phyloP scores from a whole-genome alignment of 2,888 invertebrate genomes.

The Philhelius pedissequus region DNA sequence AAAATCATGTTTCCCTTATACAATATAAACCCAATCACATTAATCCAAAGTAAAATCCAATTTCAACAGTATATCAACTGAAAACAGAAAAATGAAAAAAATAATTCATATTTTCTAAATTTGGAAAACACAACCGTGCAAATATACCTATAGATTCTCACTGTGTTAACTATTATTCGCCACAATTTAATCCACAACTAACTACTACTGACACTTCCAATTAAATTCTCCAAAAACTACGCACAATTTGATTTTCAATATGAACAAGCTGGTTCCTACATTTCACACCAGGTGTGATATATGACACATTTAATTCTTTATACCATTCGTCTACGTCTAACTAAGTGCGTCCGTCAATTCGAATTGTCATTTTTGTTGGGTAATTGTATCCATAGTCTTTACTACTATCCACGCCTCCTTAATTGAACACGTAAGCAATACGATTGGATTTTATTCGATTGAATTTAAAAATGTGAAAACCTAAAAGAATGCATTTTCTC shows the following conservation, averaged over 20 bases:
- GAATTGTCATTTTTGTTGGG: not conserved
- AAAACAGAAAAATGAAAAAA: not conserved
- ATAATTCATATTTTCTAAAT: slow-evolving; percentile 63
- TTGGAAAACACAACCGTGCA: slow-evolving; percentile 27
- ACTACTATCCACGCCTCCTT: slow-evolving; percentile 43
- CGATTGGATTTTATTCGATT: not conserved
- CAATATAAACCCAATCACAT: slow-evolving; percentile 1
- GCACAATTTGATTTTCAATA: not conserved
- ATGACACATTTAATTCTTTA: slow-evolving; percentile 62
- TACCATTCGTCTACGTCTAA: slow-evolving; percentile 29
- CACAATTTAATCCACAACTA: slow-evolving; percentile 42
- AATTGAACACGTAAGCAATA: slow-evolving; percentile 30
- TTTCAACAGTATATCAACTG: not conserved
- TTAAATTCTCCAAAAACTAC: slow-evolving; percentile 58
- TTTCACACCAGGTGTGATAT: slow-evolving; percentile 61
- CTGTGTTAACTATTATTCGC: slow-evolving; percentile 9
- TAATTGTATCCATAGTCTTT: not conserved
- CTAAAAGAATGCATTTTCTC: slow-evolving; percentile 63
- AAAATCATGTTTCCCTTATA: slow-evolving; percentile 34
- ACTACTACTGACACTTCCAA: slow-evolving; percentile 61
- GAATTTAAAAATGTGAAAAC: slow-evolving; percentile 39
- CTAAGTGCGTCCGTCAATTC: not conserved
- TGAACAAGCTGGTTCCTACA: not conserved
- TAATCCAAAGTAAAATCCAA: slow-evolving; percentile 23
- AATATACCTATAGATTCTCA: not conserved